phyloP scores from a whole-genome alignment of 2,797 vertebrate species.

The Pangasius macronema region DNA sequence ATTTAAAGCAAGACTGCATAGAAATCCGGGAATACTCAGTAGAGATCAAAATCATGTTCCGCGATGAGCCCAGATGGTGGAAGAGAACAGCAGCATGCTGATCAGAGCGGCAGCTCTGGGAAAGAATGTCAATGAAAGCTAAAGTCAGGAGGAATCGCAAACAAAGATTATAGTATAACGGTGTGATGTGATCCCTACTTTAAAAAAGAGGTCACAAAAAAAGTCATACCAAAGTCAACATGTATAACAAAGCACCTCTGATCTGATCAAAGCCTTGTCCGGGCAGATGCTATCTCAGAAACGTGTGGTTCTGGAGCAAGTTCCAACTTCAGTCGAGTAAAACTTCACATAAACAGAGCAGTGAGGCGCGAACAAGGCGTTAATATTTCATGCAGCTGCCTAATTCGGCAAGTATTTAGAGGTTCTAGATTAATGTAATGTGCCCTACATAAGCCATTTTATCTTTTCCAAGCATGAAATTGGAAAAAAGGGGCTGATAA shows the following conservation, averaged over 20 bases:
- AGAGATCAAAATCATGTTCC: slow-evolving; percentile 29
- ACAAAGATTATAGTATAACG: background rate
- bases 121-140: slow-evolving; percentile 31
- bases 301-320: background rate
- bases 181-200: background rate
- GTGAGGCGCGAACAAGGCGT: slow-evolving; percentile 63
- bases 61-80: slow-evolving; percentile 34
- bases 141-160: background rate
- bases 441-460: slow-evolving; percentile 74
- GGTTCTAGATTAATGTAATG: slow-evolving; percentile 68
- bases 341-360: slow-evolving; percentile 53
- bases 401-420: slow-evolving; percentile 67
- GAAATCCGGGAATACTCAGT: slow-evolving; percentile 34
- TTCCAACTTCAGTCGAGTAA: background rate
- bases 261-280: background rate
- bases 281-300: background rate
- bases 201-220: background rate
- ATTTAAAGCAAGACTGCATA: slow-evolving; percentile 29
- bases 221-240: slow-evolving; percentile 7
- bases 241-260: background rate
- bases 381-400: slow-evolving; percentile 66
- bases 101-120: background rate
- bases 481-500: slow-evolving; percentile 50
- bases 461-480: slow-evolving; percentile 63
- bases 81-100: slow-evolving; percentile 35